Base-by-base conservation (phyloP, 2,113 vertebrate species). In the Calidris pugnax region DNA sequence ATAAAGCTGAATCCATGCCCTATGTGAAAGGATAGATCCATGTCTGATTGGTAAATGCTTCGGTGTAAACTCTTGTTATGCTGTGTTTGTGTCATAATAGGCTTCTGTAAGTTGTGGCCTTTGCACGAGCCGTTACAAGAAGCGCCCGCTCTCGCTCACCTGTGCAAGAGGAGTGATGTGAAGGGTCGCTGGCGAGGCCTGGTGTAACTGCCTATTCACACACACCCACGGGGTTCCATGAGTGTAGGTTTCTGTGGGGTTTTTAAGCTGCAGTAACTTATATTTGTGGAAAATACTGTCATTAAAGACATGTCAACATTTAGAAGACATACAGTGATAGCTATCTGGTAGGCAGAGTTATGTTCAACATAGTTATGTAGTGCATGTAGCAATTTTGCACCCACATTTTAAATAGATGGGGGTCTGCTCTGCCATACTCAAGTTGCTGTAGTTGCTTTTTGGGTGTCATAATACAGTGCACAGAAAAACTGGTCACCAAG, bases 161-260 rank as follows among this genome's bases (percentile, higher is more conserved):
- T n/a, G 8, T 6, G 50, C 41, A 7, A 33, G n/a, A 33, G 35
- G 7, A 62, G 21, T 24, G 72, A 41, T 69, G 79, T 35, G 33
- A 2, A 11, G 37, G 39, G 43, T 28, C 0, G 2, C 43, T 24
- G 51, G 23, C 32, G 35, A n/a, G 24, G 35, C 59, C 59, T 59
- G 85, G 19, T 23, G 13, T 57, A n/a, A 22, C 62, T 67, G 32
- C 71, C 57, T 12, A 5, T 9, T 13, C 2, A 1, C 30, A 0
- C 47, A 2, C 30, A 4, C n/a, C 26, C 6, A 0, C 6, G 5
- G 26, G 20, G 12, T 32, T 33, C 53, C 23, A 47, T 1, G 0
- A 51, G 41, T 14, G 14, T 2, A 4, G 39, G 10, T 35, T 41
- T 48, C 32, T 41, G 14, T 16, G 16, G 50, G 37, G 15, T 3